Percentiles rank a stretch among this genome's conserved stretches.
phyloP scores from a whole-genome alignment of 1,140 invertebrate genomes.

The Philotrypesis tridentata region DNA sequence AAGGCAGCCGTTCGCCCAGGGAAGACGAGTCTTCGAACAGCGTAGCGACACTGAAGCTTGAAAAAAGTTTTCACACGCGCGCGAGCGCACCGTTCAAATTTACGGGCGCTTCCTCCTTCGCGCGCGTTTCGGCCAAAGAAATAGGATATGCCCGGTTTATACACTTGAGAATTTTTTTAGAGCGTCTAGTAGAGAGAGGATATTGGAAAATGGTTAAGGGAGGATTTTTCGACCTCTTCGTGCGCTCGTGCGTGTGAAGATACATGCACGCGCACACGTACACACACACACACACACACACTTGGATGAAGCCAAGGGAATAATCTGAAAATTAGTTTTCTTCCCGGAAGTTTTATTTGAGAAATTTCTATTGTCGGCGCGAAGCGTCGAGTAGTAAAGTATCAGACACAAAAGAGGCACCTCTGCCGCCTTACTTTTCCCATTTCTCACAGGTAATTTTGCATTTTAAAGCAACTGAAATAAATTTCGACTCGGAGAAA shows the following conservation, averaged over 20 bases:
- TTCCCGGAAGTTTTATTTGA: neutral
- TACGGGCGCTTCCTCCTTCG: neutral
- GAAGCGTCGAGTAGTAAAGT: neutral
- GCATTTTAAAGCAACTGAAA: neutral
- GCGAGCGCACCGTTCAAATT: neutral
- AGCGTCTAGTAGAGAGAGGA: no score
- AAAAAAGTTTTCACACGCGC: slow-evolving; percentile 4
- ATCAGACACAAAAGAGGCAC: neutral
- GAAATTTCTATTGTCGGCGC: neutral
- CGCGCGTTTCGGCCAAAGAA: neutral
- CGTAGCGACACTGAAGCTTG: neutral
- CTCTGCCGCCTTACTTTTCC: neutral
- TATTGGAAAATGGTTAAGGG: slow-evolving; percentile 8
- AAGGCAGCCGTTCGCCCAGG: neutral
- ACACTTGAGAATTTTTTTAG: neutral
- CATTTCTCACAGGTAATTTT: neutral
- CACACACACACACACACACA: no score
- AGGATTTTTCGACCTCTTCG: neutral
- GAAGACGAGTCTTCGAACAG: neutral
- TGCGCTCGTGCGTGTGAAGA: no score
- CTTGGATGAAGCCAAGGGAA: neutral
- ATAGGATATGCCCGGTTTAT: neutral
- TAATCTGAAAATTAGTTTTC: neutral
- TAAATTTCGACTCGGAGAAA: slow-evolving; percentile 7
- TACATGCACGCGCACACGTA: no score